These are phyloP conservation scores for Thymelicus sylvestris DNA, from an alignment of 2,888 invertebrate genomes.

Conservation along the genomic window DNA sequence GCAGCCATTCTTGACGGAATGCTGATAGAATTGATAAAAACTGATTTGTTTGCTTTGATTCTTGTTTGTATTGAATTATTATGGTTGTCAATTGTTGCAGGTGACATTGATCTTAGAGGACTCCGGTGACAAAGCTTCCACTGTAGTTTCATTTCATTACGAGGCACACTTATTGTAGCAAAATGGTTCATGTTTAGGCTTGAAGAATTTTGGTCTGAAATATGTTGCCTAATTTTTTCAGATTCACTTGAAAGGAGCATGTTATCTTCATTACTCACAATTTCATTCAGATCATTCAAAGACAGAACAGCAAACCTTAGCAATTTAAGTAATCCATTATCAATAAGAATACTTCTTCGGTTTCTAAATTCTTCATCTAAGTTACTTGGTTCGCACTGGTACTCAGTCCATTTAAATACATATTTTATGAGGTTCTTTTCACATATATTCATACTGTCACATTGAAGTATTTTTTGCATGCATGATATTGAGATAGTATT, in stretches of 20 bases:
- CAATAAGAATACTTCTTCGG: conserved; percentile 69
- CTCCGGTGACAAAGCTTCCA: conserved; percentile 74
- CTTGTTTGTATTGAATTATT: conserved; percentile 64
- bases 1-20: conserved; percentile 76
- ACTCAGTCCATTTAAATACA: conserved; percentile 82
- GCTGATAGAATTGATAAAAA: conserved; percentile 74
- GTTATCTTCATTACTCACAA: conserved; percentile 61
- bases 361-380: conserved; percentile 68
- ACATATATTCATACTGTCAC: conserved; percentile 77
- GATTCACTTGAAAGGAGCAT: conserved; percentile 64
- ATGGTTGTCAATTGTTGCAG: conserved; percentile 67
- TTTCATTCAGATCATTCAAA: conserved; percentile 68
- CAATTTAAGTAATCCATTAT: conserved; percentile 70
- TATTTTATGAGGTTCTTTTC: conserved; percentile 82
- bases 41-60: conserved; percentile 72
- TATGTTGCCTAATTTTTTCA: conserved; percentile 52
- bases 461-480: conserved; percentile 77
- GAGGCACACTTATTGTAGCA: conserved; percentile 49
- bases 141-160: conserved; percentile 64
- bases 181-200: conserved; percentile 37
- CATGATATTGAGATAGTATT: conserved; percentile 77
- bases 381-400: conserved; percentile 77
- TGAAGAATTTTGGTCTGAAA: conserved; percentile 39
- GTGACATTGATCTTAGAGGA: conserved; percentile 68
- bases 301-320: conserved; percentile 73